Percentiles rank a stretch among this genome's conserved stretches.
phyloP scores from a whole-genome alignment of 1,140 invertebrate species.

The Chironomus striatipennis region DNA sequence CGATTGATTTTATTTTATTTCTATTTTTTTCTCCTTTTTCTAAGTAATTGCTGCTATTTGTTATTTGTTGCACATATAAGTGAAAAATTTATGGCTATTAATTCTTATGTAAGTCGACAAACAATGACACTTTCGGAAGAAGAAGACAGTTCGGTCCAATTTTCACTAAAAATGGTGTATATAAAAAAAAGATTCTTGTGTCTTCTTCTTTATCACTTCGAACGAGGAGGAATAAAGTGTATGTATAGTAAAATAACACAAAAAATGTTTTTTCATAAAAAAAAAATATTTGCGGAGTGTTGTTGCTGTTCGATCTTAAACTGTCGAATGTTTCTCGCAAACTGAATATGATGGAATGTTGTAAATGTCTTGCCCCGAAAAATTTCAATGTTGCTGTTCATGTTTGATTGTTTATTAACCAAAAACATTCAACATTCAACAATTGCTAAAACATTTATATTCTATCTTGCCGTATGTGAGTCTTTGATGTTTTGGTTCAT shows the following conservation, averaged over 20 bases:
- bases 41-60: not conserved
- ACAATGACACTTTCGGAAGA: slow-evolving; percentile 7
- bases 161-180: not conserved
- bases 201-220: not conserved
- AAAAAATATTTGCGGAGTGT: not conserved
- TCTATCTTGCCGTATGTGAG: not conserved
- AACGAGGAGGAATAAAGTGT: not conserved
- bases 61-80: not conserved
- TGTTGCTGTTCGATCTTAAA: not conserved
- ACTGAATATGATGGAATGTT: not conserved
- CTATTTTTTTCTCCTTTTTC: not conserved
- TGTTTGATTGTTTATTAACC: no score
- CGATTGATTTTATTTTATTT: not conserved
- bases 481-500: not conserved
- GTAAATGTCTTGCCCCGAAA: not conserved
- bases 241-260: not conserved
- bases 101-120: not conserved
- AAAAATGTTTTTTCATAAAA: not conserved
- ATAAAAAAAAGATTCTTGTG: not conserved
- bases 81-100: not conserved
- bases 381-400: not conserved
- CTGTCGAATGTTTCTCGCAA: not conserved
- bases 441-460: no score
- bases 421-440: not conserved
- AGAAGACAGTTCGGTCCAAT: not conserved